Evolutionary conservation across 1,140 invertebrate genomes (phyloP).

Genomic region (Chelonus insularis): DNA sequence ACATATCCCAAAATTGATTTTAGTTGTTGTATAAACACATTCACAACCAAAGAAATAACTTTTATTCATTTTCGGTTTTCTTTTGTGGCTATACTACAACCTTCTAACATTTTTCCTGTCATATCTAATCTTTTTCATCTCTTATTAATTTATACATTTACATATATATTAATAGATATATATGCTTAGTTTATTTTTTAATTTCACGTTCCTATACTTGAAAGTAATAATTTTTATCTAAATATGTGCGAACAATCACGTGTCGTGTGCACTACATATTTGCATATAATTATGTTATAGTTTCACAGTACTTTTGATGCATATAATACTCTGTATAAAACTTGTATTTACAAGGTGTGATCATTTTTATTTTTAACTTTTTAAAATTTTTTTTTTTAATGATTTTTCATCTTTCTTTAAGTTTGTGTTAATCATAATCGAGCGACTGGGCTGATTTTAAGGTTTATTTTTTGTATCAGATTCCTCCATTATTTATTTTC

Average conservation of each 20-base stretch:
- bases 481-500: constrained; percentile 15
- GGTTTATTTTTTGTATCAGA: background rate
- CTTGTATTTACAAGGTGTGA: constrained; percentile 58
- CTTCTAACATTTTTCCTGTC: constrained; percentile 14
- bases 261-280: constrained; percentile 48
- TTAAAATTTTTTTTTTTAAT: constrained; percentile 5
- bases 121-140: constrained; percentile 3
- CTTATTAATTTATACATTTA: constrained; percentile 5
- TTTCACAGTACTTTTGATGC: constrained; percentile 46
- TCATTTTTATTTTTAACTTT: constrained; percentile 25
- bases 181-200: background rate
- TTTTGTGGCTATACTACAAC: constrained; percentile 7
- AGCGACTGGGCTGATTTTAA: constrained; percentile 34
- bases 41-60: constrained; percentile 31
- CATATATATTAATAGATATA: constrained; percentile 5
- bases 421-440: constrained; percentile 37
- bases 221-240: constrained; percentile 45
- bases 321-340: constrained; percentile 61
- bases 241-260: constrained; percentile 48
- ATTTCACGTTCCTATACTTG: constrained; percentile 41
- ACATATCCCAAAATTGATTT: constrained; percentile 33
- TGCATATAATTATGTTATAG: constrained; percentile 36
- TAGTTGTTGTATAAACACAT: constrained; percentile 32
- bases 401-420: constrained; percentile 22
- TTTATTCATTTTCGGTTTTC: constrained; percentile 19